Percentiles rank a stretch among this genome's conserved stretches.
Evolutionary conservation across 2,797 vertebrate genomes (phyloP).

Genomic region (Petrocephalus schoutedeni): DNA sequence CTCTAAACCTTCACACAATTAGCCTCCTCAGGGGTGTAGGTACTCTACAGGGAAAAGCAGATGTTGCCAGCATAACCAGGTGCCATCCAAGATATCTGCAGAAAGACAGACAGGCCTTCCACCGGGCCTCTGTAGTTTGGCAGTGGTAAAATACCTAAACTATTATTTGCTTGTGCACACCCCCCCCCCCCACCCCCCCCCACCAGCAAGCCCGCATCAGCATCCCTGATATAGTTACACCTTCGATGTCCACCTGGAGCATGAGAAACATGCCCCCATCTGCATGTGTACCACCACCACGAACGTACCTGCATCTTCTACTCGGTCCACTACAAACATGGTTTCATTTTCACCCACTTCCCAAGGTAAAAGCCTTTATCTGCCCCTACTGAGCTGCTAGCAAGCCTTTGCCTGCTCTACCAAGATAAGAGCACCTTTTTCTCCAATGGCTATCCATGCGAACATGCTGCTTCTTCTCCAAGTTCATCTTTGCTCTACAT

Average conservation of each 20-base stretch:
- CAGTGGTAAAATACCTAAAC: background rate
- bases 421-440: background rate
- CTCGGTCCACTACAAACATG: background rate
- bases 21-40: slow-evolving; percentile 35
- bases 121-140: background rate
- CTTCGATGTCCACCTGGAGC: background rate
- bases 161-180: background rate
- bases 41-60: slow-evolving; percentile 8
- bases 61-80: background rate
- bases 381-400: background rate
- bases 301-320: background rate
- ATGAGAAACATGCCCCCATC: background rate
- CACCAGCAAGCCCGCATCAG: background rate
- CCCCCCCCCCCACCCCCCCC: too few relatives aligned
- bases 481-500: background rate
- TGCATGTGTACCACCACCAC: background rate
- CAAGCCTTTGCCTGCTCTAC: background rate
- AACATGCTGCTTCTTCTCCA: background rate
- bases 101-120: background rate
- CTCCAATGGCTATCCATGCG: background rate
- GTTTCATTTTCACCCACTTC: background rate
- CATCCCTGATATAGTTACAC: background rate
- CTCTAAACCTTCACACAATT: slow-evolving; percentile 32
- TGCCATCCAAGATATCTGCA: background rate
- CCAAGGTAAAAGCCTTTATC: background rate